Base-by-base conservation (phyloP, 2,888 invertebrate species). In the Drosophila nigricruria region DNA sequence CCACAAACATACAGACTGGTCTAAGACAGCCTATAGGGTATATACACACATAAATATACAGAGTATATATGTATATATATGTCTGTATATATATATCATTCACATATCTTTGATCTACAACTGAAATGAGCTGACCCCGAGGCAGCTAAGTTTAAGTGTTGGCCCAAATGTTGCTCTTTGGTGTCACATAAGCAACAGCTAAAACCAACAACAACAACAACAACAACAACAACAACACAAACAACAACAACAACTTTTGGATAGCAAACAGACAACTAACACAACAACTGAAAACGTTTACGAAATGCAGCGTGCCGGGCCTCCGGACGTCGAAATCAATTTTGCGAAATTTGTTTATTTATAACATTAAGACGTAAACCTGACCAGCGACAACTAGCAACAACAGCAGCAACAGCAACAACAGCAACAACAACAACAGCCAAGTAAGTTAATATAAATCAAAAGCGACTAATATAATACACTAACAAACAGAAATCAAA, bases 331-430 rank as follows among this genome's bases (percentile, higher is more conserved):
- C 56, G 65, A 78, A 83, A 77, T 76, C 85, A 77, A 79, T 81
- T 85, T 86, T 82, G 73, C 79, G 82, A 87, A 88, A 84, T 81
- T 81, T 78, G 77, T 84, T 87, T 77, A 77, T 77, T 77, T 77
- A 77, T 77, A 69, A 75, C 59, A 81, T 83, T 77, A 70, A 81
- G 81, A 71, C 76, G 76, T 71, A 68, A 73, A 81, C 82, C 81
- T 85, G 79, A 78, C 82, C 86, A 85, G 80, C 83, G 65, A 66
- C 79, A 79, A 63, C 64, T 71, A 60, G 20, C 63, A 27, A 40
- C 43, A 61, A 47, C 38, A 50, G 34, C 50, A 63, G 16, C 38
- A 40, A 40, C 9, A 38, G 16, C 85, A 84, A 62, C 78, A 79
- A 58, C 63, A 58, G 14, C 59, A 27, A 32, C 43, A 61, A 36